A percentile compares a stretch with the other conserved stretches of the same genome.
phyloP scores from a whole-genome alignment of 2,888 invertebrate genomes.

The Falcaria lacertinaria region DNA sequence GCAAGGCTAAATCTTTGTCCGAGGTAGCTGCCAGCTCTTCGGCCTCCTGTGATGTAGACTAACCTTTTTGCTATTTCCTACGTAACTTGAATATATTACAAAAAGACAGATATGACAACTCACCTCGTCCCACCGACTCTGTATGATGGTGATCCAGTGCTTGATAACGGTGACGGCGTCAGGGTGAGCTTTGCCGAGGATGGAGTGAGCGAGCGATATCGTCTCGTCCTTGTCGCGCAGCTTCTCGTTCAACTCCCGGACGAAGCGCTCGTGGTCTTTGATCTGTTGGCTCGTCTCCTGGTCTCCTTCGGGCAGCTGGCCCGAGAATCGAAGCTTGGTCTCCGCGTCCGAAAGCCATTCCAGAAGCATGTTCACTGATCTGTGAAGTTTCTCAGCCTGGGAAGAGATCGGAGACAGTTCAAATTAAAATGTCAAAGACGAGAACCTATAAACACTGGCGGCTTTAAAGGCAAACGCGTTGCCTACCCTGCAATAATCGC shows the following conservation, averaged over 20 bases:
- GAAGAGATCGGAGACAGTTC: neutral
- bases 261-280: conserved; percentile 90
- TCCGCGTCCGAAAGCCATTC: conserved; percentile 99
- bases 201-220: conserved; percentile 91
- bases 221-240: conserved; percentile 93
- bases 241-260: conserved; percentile 90
- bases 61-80: too few species aligned
- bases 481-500: too few species aligned
- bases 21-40: too few species aligned
- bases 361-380: conserved; percentile 94
- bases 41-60: too few species aligned
- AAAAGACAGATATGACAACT: too few species aligned
- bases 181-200: conserved; percentile 96
- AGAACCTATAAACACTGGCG: too few species aligned
- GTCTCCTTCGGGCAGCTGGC: conserved; percentile 95
- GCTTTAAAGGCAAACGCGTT: too few species aligned
- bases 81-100: too few species aligned
- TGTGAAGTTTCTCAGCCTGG: conserved; percentile 94
- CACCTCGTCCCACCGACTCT: conserved; percentile 97
- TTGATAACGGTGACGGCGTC: conserved; percentile 98
- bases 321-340: conserved; percentile 95
- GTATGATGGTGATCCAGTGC: conserved; percentile 98
- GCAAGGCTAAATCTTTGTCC: too few species aligned
- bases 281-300: conserved; percentile 90
- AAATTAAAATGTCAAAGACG: too few species aligned